These are phyloP conservation scores for Cosmia pyralina DNA, from an alignment of 2,888 invertebrate species.

Conservation along the genomic window DNA sequence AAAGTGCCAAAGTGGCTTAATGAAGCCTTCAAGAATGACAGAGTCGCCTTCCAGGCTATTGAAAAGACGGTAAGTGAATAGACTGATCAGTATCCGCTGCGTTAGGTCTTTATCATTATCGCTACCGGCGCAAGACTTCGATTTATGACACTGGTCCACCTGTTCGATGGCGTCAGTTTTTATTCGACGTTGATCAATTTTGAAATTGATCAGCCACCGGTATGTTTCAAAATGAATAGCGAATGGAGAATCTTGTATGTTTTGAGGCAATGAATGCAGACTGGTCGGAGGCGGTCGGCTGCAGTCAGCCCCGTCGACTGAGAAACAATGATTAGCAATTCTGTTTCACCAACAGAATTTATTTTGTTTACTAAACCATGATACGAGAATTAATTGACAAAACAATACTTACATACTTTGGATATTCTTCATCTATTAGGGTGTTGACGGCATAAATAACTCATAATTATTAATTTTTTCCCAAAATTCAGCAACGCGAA, in stretches of 20 bases:
- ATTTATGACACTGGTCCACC: background rate
- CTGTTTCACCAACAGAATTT: too few species aligned
- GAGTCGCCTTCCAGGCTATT: slow-evolving; percentile 89
- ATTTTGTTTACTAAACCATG: too few species aligned
- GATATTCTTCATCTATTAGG: background rate
- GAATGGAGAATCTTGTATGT: background rate
- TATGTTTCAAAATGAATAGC: background rate
- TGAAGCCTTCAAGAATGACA: slow-evolving; percentile 78
- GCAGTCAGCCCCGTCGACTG: too few species aligned
- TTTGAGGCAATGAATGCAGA: background rate
- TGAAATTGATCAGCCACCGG: too few species aligned
- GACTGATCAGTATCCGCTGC: background rate
- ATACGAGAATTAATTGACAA: background rate
- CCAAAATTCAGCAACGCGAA: background rate
- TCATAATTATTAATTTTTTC: too few species aligned
- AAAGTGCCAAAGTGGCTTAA: slow-evolving; percentile 88
- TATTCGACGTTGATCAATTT: background rate
- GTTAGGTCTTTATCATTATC: background rate
- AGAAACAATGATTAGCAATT: background rate
- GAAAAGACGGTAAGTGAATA: slow-evolving; percentile 89
- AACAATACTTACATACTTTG: background rate
- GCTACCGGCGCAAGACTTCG: background rate
- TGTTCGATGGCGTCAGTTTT: background rate
- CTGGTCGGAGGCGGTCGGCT: background rate
- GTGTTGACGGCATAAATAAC: background rate